Evolutionary conservation across 2,797 vertebrate species (phyloP).

Genomic region (Rhynchonycteris naso): DNA sequence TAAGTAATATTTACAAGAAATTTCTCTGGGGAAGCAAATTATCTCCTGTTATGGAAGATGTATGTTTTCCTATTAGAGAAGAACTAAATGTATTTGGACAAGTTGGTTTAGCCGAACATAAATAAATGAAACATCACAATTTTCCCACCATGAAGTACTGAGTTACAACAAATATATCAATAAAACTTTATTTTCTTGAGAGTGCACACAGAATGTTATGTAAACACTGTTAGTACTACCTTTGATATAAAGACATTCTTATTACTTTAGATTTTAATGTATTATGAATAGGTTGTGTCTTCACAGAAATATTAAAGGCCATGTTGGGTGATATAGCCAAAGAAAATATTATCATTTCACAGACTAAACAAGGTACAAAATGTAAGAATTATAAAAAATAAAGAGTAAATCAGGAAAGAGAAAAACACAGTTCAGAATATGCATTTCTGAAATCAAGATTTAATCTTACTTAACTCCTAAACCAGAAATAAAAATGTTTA

Average conservation of each 20-base stretch:
- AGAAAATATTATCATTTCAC: constrained; percentile 59
- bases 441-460: constrained; percentile 55
- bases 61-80: constrained; percentile 48
- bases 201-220: constrained; percentile 68
- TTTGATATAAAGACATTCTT: constrained; percentile 64
- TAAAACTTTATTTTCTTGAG: constrained; percentile 78
- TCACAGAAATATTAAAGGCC: constrained; percentile 66
- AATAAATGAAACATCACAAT: constrained; percentile 62
- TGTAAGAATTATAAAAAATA: constrained; percentile 44
- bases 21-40: constrained; percentile 19
- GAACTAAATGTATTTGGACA: constrained; percentile 54
- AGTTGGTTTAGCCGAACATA: constrained; percentile 48
- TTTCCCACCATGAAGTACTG: constrained; percentile 68
- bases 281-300: constrained; percentile 53
- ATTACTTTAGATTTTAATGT: constrained; percentile 55
- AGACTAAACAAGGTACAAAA: constrained; percentile 54
- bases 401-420: constrained; percentile 58
- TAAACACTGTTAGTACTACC: constrained; percentile 68
- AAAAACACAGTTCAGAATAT: constrained; percentile 60
- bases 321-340: constrained; percentile 32
- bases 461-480: constrained; percentile 67
- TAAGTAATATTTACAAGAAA: constrained; percentile 34
- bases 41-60: constrained; percentile 44
- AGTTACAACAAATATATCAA: constrained; percentile 75
- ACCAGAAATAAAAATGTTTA: constrained; percentile 55